A percentile compares a stretch with the other conserved stretches of the same genome.
These are phyloP conservation scores for Selenia dentaria DNA, from an alignment of 2,888 invertebrate species.

Conservation along the genomic window DNA sequence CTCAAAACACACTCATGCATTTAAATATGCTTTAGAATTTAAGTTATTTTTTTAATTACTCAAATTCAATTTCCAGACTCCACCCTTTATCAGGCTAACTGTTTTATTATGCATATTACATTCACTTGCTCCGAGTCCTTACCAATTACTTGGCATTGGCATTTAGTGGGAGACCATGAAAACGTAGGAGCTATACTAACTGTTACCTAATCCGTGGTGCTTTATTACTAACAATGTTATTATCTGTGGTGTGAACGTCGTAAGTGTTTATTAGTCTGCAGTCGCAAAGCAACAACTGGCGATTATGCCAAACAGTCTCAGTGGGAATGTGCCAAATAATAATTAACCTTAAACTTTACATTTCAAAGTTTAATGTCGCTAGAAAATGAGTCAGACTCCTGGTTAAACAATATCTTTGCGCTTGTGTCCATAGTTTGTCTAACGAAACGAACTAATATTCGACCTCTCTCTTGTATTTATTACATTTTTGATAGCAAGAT, in stretches of 20 bases:
- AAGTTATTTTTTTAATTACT: no score
- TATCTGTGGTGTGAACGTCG: conserved; percentile 5
- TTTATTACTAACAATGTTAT: conserved; percentile 8
- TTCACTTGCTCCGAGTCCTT: conserved; percentile 15
- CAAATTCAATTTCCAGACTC: background rate
- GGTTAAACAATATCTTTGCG: no score
- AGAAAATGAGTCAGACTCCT: no score
- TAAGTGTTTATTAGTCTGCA: conserved; percentile 15
- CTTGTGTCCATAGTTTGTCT: no score
- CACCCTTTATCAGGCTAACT: conserved; percentile 1
- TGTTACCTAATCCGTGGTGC: background rate
- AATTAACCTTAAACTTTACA: conserved; percentile 24
- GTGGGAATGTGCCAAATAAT: conserved; percentile 21
- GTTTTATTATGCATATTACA: conserved; percentile 18
- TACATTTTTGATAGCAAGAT: no score
- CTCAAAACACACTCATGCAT: no score
- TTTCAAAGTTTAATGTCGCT: no score
- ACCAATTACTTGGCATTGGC: conserved; percentile 31
- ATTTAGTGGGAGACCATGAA: conserved; percentile 18
- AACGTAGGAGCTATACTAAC: conserved; percentile 12
- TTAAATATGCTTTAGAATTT: no score
- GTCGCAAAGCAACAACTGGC: conserved; percentile 6
- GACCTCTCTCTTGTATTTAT: no score
- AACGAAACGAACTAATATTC: no score
- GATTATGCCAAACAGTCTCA: conserved; percentile 19